Evolutionary conservation across 2,888 invertebrate genomes (phyloP).

Genomic region (Euphydryas editha): DNA sequence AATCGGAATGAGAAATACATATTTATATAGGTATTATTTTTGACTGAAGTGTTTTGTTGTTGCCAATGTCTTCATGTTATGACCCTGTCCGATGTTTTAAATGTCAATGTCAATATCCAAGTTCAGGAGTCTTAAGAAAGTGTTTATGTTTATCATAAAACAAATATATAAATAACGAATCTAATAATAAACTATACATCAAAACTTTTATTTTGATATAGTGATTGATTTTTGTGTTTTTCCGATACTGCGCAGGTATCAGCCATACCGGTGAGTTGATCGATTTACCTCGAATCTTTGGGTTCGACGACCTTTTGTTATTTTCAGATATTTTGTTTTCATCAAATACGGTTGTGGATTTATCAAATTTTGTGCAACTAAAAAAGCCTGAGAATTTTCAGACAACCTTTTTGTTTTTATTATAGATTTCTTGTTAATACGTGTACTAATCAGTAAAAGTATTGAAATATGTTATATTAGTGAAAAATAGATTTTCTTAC

Average conservation of each 20-base stretch:
- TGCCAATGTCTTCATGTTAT: not conserved
- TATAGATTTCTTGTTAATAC: not conserved
- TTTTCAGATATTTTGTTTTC: slow-evolving; percentile 11
- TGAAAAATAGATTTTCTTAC: not conserved
- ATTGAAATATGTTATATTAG: not conserved
- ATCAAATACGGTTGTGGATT: not conserved
- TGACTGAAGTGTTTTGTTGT: no score
- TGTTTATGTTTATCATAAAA: not conserved
- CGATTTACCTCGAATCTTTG: slow-evolving; percentile 33
- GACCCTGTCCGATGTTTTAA: slow-evolving; percentile 23
- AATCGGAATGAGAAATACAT: no score
- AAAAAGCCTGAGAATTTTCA: not conserved
- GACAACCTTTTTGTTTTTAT: not conserved
- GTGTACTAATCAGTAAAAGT: not conserved
- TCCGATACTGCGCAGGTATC: slow-evolving; percentile 20
- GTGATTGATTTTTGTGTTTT: slow-evolving; percentile 18
- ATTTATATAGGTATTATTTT: no score
- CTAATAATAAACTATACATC: not conserved
- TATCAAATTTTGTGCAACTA: not conserved
- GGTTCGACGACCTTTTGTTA: slow-evolving; percentile 37
- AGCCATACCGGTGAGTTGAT: slow-evolving; percentile 28
- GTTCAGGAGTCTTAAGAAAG: slow-evolving; percentile 20
- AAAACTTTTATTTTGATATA: slow-evolving; percentile 6
- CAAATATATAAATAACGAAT: not conserved
- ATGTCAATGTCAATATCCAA: slow-evolving; percentile 41